Evolutionary conservation across 2,888 invertebrate species (phyloP).

Genomic region (Apomyelois bistriatella): DNA sequence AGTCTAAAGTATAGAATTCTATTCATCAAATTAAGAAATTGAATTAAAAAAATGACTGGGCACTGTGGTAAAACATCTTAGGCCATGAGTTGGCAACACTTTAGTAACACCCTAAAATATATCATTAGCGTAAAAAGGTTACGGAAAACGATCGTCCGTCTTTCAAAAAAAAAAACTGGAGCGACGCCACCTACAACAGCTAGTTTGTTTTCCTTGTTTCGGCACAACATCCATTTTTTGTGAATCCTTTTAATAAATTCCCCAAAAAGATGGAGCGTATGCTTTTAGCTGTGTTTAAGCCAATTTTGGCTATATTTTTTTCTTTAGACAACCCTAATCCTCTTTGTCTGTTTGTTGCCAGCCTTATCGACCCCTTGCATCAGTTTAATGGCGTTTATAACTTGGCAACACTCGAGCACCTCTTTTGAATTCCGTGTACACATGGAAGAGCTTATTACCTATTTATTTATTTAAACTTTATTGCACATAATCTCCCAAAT

Average conservation of each 20-base stretch:
- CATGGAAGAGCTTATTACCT: neutral
- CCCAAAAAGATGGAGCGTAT: neutral
- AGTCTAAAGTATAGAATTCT: too few relatives aligned
- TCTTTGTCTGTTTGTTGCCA: slow-evolving; percentile 4
- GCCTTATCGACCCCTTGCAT: slow-evolving; percentile 8
- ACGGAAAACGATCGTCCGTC: too few relatives aligned
- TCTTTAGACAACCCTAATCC: neutral
- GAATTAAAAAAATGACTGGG: too few relatives aligned
- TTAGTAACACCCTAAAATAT: too few relatives aligned
- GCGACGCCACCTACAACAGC: too few relatives aligned
- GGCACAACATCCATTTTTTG: neutral
- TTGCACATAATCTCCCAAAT: too few relatives aligned
- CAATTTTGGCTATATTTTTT: slow-evolving; percentile 9
- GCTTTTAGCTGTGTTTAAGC: slow-evolving; percentile 2
- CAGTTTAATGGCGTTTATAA: slow-evolving; percentile 13
- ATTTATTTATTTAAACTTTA: too few relatives aligned
- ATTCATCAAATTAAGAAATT: too few relatives aligned
- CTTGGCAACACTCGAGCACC: neutral
- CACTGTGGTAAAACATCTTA: too few relatives aligned
- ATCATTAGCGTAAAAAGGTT: too few relatives aligned
- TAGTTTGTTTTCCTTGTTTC: neutral
- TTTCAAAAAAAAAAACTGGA: too few relatives aligned
- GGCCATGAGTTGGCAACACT: too few relatives aligned
- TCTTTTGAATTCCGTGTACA: neutral
- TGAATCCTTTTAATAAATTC: slow-evolving; percentile 5